A percentile compares a stretch with the other conserved stretches of the same genome.
Evolutionary conservation across 2,797 vertebrate species (phyloP).

Genomic region (Paramormyrops hopkinsi): DNA sequence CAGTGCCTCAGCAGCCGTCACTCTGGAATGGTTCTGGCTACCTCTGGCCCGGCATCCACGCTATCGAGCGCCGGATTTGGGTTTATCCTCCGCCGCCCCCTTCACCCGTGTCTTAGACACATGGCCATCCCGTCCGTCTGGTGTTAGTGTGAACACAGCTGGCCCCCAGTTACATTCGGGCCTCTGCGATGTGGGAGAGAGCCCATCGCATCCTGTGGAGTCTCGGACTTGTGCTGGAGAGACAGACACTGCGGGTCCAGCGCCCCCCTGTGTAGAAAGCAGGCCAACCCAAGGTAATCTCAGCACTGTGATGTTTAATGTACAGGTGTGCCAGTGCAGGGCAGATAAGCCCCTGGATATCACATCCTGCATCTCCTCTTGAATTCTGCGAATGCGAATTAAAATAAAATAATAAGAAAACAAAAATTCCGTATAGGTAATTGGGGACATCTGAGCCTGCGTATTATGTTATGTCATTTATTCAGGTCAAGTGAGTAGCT

Average conservation of each 20-base stretch:
- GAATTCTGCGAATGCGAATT: background rate
- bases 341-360: background rate
- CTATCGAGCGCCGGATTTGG: background rate
- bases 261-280: background rate
- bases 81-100: background rate
- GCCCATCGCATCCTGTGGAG: background rate
- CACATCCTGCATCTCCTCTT: background rate
- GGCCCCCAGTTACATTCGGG: background rate
- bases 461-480: slow-evolving; percentile 25
- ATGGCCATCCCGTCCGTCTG: background rate
- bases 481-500: slow-evolving; percentile 34
- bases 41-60: background rate
- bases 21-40: slow-evolving; percentile 11
- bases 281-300: background rate
- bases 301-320: background rate
- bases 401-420: background rate
- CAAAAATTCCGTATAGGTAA: background rate
- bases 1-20: slow-evolving; percentile 43
- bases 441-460: background rate
- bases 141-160: background rate
- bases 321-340: background rate
- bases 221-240: background rate
- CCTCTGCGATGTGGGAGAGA: background rate
- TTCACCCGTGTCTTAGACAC: background rate
- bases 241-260: background rate